These are phyloP conservation scores for Fopius arisanus DNA, from an alignment of 1,140 invertebrate species.

Conservation along the genomic window DNA sequence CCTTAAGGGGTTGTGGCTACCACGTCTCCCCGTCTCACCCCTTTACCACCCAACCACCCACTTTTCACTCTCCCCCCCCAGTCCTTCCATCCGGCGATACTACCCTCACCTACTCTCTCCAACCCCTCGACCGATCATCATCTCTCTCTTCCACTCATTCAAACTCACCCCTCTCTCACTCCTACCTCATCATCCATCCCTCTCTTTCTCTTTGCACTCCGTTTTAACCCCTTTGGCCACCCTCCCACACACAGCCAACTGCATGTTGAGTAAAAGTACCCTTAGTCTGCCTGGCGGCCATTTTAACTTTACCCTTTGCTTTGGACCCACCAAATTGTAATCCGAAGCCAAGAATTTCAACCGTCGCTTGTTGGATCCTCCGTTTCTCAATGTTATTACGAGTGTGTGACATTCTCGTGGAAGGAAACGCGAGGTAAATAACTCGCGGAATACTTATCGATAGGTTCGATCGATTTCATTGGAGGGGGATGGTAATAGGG, in stretches of 20 bases:
- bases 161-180: not conserved
- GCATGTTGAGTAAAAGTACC: constrained; percentile 51
- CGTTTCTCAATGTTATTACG: not conserved
- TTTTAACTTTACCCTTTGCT: constrained; percentile 58
- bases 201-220: constrained; percentile 40
- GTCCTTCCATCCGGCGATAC: constrained; percentile 39
- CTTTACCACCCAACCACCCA: constrained; percentile 39
- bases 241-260: constrained; percentile 43
- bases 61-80: constrained; percentile 24
- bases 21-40: constrained; percentile 49
- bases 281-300: constrained; percentile 59
- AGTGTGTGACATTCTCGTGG: not conserved
- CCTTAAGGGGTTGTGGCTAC: constrained; percentile 67
- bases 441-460: too few relatives aligned
- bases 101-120: constrained; percentile 35
- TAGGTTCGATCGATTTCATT: too few relatives aligned
- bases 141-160: constrained; percentile 11
- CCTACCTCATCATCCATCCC: constrained; percentile 17
- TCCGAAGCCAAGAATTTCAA: constrained; percentile 56
- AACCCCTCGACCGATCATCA: constrained; percentile 29
- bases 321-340: constrained; percentile 62
- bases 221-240: constrained; percentile 52
- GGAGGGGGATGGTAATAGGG: too few relatives aligned
- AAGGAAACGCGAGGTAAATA: not conserved
- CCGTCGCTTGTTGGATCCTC: constrained; percentile 49